Evolutionary conservation across 1,140 invertebrate genomes (phyloP).

Genomic region (Scylla paramamosain): DNA sequence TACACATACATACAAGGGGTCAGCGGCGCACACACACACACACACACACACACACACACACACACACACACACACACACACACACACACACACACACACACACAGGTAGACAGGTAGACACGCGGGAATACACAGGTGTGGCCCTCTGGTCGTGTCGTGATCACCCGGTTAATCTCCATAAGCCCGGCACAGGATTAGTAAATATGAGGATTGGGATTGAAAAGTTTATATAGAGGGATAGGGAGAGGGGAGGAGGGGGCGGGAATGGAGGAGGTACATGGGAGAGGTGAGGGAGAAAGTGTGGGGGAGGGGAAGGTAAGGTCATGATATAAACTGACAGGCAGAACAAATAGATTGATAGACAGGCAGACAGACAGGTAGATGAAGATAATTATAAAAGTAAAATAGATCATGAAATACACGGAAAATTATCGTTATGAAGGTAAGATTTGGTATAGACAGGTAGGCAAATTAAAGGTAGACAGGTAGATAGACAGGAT

Average conservation of each 20-base stretch:
- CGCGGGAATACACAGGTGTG: background rate
- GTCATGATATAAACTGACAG: no score
- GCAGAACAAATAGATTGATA: background rate
- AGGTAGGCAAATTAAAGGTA: no score
- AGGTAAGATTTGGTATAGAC: background rate
- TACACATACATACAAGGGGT: no score
- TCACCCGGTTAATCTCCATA: background rate
- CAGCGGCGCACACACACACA: no score
- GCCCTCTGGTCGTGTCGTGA: background rate
- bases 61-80: background rate
- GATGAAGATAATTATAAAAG: background rate
- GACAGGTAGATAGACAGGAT: background rate
- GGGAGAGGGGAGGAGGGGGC: background rate
- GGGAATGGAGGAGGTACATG: background rate
- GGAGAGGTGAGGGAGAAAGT: background rate
- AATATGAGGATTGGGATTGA: slow-evolving; percentile 15
- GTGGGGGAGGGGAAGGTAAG: background rate
- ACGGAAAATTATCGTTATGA: background rate
- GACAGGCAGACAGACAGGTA: background rate
- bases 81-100: slow-evolving; percentile 11
- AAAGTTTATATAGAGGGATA: slow-evolving; percentile 2
- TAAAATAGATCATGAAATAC: no score
- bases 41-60: slow-evolving; percentile 1
- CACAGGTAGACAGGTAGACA: background rate
- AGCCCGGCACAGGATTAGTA: background rate